A percentile compares a stretch with the other conserved stretches of the same genome.
Evolutionary conservation across 2,113 vertebrate genomes (phyloP).

Genomic region (Istiophorus platypterus): DNA sequence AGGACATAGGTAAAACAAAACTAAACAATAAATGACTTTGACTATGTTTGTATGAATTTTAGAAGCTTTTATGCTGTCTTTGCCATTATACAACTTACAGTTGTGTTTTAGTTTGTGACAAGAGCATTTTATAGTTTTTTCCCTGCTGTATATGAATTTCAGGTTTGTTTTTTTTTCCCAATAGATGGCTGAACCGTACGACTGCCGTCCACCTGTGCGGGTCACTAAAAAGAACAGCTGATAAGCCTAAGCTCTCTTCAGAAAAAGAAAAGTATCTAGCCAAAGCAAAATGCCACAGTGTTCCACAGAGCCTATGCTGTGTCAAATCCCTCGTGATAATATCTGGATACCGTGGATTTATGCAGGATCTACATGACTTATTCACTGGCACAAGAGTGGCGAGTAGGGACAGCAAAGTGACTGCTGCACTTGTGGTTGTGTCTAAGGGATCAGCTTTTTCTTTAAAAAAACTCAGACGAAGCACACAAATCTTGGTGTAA

Average conservation of each 20-base stretch:
- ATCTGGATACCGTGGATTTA: constrained; percentile 53
- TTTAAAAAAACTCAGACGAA: neutral
- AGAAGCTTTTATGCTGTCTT: no score
- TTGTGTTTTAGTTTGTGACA: neutral
- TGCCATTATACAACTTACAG: neutral
- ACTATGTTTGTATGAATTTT: neutral
- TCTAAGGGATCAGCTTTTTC: constrained; percentile 26
- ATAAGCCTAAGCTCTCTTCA: constrained; percentile 56
- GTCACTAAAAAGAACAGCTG: constrained; percentile 29
- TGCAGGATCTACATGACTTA: constrained; percentile 26
- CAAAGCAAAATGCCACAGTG: constrained; percentile 50
- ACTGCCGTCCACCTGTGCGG: constrained; percentile 24
- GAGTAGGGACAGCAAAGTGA: neutral
- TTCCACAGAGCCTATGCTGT: constrained; percentile 18
- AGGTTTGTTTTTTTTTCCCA: neutral
- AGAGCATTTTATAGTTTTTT: neutral
- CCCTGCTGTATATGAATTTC: neutral
- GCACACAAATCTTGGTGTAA: constrained; percentile 11
- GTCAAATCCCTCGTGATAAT: constrained; percentile 54
- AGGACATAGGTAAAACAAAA: no score
- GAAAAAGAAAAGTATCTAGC: constrained; percentile 35
- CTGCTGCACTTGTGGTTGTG: constrained; percentile 11
- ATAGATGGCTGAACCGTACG: neutral
- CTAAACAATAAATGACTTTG: no score
- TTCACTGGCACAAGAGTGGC: constrained; percentile 13